Conservation (phyloP, 92 coral and sea anemone species). For the Pocillopora grandis region DNA sequence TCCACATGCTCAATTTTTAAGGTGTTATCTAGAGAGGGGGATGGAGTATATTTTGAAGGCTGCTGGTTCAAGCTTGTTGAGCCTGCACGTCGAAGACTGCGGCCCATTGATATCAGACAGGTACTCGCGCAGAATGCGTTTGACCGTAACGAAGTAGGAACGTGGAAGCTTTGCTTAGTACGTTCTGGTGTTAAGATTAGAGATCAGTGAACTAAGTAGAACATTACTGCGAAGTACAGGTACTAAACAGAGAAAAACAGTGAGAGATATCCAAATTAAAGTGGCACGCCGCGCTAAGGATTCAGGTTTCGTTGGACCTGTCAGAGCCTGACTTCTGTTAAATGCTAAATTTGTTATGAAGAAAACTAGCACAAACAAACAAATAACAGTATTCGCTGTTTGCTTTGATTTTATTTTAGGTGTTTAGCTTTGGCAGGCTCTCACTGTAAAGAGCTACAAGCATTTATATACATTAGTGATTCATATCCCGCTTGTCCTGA, state of each 20-base stretch:
- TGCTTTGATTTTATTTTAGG: conserved; percentile 24
- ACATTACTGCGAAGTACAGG: no score
- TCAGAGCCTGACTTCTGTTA: no score
- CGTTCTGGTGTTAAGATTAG: no score
- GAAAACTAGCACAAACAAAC: no score
- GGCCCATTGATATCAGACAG: conserved; percentile 74
- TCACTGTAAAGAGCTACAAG: conserved; percentile 66
- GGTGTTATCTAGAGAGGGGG: conserved; percentile 81
- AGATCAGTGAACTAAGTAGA: no score
- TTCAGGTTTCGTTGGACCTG: no score
- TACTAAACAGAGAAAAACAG: no score
- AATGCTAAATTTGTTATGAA: no score
- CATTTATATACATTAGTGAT: conserved; percentile 72
- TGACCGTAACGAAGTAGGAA: not conserved
- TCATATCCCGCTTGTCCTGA: conserved; percentile 86
- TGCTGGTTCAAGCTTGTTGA: conserved; percentile 53
- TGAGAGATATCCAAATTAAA: no score
- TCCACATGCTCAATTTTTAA: no score
- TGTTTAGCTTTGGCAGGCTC: conserved; percentile 73
- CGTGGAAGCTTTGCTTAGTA: no score
- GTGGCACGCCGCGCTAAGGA: no score
- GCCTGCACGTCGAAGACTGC: conserved; percentile 80
- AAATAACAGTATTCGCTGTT: not conserved
- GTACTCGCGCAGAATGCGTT: conserved; percentile 20
- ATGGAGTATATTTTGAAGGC: conserved; percentile 74